Evolutionary conservation across 2,797 vertebrate species (phyloP), one percentile per base, ranked within the genome.

Genomic region (Iguana delicatissima): DNA sequence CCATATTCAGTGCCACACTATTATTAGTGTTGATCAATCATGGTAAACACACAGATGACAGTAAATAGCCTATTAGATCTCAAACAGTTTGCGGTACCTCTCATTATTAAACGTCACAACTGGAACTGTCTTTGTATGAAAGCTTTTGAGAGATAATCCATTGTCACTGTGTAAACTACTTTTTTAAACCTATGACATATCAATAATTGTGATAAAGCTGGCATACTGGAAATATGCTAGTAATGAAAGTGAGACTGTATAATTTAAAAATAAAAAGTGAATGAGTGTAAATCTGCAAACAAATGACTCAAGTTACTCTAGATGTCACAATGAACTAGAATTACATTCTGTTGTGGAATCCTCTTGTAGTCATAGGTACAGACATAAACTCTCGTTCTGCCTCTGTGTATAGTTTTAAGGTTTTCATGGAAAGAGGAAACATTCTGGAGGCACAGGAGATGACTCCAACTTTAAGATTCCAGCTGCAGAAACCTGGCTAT

Each of bases 271-370:
- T 92, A 72, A 86, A 29, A 85, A 86, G 20, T 6, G 90, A 90
- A 95, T 93, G 88, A 94, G 92, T 92, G 92, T 83, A 89, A 55
- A 94, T 76, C 64, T 73, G 46, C 88, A 90, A 96, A 93, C 59
- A 91, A 85, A 76, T 89, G 79, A 72, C 64, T 93, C 79, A 38
- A 93, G 89, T 88, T 90, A 90, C 77, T 69, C 80, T 90, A 80
- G 76, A 94, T 26, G 94, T 95, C 0, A 94, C 0, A 6, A 86
- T 87, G 72, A 52, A 86, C 89, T 35, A 92, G 69, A 22, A 89
- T 83, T 91, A 88, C 77, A 29, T 29, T 69, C 67, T 69, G 67
- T 69, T 29, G 3, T 69, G 67, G 67, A 69, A 32, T 69, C 67
- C 67, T 69, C 29, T 69, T 29, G 26, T 29, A 10, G 67, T 69